Evolutionary conservation across 2,888 invertebrate species (phyloP).

Genomic region (Dromius quadrimaculatus): DNA sequence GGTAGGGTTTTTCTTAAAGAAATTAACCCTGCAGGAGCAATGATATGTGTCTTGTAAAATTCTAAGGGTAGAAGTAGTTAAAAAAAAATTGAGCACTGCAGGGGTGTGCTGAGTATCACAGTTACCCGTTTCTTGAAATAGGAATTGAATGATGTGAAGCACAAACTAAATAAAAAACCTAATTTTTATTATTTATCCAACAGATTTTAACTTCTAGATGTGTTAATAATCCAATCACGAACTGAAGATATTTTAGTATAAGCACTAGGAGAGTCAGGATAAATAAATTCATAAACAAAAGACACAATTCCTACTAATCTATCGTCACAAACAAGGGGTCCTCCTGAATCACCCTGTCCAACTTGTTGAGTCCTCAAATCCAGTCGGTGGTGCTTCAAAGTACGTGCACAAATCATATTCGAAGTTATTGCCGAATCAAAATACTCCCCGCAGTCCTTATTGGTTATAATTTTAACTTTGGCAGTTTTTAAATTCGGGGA

Average conservation of each 20-base stretch:
- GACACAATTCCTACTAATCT: conserved; percentile 22
- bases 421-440: not conserved
- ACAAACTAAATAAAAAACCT: too few species aligned
- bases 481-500: not conserved
- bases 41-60: too few species aligned
- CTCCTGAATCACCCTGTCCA: conserved; percentile 13
- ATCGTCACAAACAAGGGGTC: conserved; percentile 1
- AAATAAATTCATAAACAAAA: not conserved
- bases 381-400: not conserved
- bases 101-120: too few species aligned
- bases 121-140: too few species aligned
- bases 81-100: too few species aligned
- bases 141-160: too few species aligned
- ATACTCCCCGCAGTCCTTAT: conserved; percentile 11
- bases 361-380: not conserved
- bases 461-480: conserved; percentile 4
- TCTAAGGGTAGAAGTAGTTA: too few species aligned
- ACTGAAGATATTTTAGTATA: conserved; percentile 12
- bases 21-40: too few species aligned
- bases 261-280: not conserved
- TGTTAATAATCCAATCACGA: conserved; percentile 13
- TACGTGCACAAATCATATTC: conserved; percentile 24
- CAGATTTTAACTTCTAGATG: too few species aligned
- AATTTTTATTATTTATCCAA: too few species aligned
- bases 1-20: too few species aligned